These are phyloP conservation scores for Melanerpes aurifrons DNA, from an alignment of 2,113 vertebrate species.

Conservation along the genomic window DNA sequence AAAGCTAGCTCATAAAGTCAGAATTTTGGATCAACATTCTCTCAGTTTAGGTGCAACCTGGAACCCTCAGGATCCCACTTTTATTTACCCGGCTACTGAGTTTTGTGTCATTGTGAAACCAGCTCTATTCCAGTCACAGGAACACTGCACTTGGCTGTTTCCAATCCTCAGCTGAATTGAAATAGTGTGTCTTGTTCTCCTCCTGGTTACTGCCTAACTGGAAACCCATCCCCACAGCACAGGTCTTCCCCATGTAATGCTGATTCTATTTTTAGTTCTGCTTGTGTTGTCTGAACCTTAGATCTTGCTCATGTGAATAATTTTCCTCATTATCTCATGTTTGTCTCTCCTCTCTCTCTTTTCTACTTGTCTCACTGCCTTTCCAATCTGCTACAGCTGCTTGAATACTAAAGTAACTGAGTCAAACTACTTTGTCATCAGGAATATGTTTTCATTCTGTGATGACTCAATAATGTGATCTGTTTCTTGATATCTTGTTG, in stretches of 20 bases:
- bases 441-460: conserved; percentile 29
- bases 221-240: conserved; percentile 7
- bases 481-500: conserved; percentile 20
- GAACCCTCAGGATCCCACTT: neutral
- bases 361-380: conserved; percentile 51
- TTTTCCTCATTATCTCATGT: conserved; percentile 30
- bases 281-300: conserved; percentile 56
- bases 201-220: neutral
- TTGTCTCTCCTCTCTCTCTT: conserved; percentile 20
- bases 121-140: neutral
- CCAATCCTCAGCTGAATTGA: neutral
- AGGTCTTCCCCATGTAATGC: conserved; percentile 23
- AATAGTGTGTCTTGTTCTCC: neutral
- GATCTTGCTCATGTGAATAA: conserved; percentile 60
- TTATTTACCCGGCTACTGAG: neutral
- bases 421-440: conserved; percentile 49
- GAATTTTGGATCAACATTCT: neutral
- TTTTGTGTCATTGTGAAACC: neutral
- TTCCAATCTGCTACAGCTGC: conserved; percentile 51
- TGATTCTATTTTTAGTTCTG: conserved; percentile 46
- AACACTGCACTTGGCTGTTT: neutral
- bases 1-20: neutral
- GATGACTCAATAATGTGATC: conserved; percentile 46
- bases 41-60: neutral
- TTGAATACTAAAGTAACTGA: conserved; percentile 54